A percentile compares a stretch with the other conserved stretches of the same genome.
These are phyloP conservation scores for Arenaria interpres DNA, from an alignment of 2,113 vertebrate species.

Conservation along the genomic window DNA sequence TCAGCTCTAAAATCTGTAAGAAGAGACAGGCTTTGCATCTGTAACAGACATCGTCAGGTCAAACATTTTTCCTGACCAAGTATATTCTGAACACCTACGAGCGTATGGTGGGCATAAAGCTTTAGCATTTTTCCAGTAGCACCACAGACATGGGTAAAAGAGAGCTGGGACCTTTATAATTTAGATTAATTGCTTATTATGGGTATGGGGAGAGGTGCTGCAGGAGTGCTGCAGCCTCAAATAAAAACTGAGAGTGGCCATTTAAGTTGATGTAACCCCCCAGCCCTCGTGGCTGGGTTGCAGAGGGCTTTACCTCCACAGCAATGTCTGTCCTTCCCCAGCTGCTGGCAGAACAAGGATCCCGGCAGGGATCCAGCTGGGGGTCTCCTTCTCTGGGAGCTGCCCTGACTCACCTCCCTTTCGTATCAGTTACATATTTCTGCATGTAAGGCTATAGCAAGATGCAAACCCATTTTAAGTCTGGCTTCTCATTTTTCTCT, in stretches of 20 bases:
- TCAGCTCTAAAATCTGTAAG: background rate
- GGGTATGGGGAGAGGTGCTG: background rate
- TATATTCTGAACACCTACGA: background rate
- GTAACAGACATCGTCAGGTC: background rate
- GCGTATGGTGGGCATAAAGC: conserved; percentile 40
- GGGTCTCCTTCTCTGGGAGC: background rate
- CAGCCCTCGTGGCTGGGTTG: rapidly evolving
- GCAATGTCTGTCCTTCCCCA: background rate
- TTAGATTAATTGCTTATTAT: conserved; percentile 30
- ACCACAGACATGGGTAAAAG: background rate
- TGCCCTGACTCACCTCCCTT: background rate
- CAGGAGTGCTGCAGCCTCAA: background rate
- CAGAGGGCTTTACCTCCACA: background rate
- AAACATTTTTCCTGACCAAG: background rate
- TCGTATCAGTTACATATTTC: background rate
- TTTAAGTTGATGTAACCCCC: rapidly evolving
- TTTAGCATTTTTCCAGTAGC: conserved; percentile 49
- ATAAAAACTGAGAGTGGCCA: background rate
- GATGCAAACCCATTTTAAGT: background rate
- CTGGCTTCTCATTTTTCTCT: background rate
- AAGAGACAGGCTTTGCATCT: conserved; percentile 1
- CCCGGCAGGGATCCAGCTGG: rapidly evolving
- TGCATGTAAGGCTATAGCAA: background rate
- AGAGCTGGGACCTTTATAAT: background rate
- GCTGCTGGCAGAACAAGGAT: background rate